Evolutionary conservation across 92 coral and sea anemone genomes (phyloP).

Genomic region (Epizoanthus illoricatus): DNA sequence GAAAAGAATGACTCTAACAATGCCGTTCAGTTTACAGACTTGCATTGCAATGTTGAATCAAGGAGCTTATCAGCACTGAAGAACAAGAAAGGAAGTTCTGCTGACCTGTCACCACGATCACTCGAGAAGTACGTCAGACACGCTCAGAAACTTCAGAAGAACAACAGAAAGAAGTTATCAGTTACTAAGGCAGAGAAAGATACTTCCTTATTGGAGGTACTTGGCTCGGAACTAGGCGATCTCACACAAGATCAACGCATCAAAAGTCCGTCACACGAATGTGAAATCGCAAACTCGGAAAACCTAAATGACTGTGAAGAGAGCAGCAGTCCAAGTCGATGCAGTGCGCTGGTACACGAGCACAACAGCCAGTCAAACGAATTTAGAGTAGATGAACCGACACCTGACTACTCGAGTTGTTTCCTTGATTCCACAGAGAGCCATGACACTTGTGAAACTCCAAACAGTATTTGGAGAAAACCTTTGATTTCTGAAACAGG

Average conservation of each 20-base stretch:
- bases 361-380: too few species aligned
- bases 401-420: not conserved
- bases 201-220: not conserved
- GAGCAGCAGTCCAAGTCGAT: not conserved
- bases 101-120: not conserved
- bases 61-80: not conserved
- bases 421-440: too few species aligned
- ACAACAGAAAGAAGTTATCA: not conserved
- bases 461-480: not conserved
- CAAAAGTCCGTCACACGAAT: not conserved
- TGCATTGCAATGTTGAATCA: not conserved
- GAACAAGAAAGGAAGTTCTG: conserved; percentile 16
- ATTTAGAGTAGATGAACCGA: not conserved
- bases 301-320: not conserved
- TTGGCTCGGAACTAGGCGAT: not conserved
- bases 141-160: not conserved
- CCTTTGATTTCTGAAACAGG: not conserved
- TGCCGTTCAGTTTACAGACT: not conserved
- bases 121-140: not conserved
- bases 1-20: not conserved
- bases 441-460: not conserved
- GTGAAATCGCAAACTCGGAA: not conserved
- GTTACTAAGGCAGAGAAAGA: not conserved
- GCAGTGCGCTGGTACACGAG: too few species aligned
- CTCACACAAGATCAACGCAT: not conserved